Evolutionary conservation across 2,113 vertebrate genomes (phyloP).

Genomic region (Cyprinodon variegatus): DNA sequence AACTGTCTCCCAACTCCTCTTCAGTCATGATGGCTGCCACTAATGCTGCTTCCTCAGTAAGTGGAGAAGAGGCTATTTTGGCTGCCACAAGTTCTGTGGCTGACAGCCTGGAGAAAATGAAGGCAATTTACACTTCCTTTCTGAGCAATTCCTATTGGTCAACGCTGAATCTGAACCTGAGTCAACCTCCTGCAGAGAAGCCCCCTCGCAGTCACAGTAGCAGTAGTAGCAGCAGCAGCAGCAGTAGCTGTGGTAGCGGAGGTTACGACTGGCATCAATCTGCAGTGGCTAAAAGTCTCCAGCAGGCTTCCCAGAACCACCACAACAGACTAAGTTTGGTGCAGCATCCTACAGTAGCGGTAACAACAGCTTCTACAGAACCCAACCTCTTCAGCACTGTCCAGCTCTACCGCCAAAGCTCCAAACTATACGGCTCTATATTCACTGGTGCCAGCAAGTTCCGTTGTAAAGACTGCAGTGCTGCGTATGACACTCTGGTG

Average conservation of each 20-base stretch:
- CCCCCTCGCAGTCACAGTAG: conserved; percentile 88
- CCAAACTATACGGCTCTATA: conserved; percentile 97
- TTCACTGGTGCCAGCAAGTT: conserved; percentile 99
- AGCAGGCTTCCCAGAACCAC: conserved; percentile 94
- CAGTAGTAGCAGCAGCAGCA: conserved; percentile 94
- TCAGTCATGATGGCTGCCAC: conserved; percentile 61
- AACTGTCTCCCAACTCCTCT: conserved; percentile 67
- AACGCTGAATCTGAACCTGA: conserved; percentile 90
- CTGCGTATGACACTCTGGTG: conserved; percentile 95
- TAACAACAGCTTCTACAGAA: conserved; percentile 71
- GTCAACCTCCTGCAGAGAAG: conserved; percentile 87
- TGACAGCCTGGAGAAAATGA: conserved; percentile 99
- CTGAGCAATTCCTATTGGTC: conserved; percentile 99
- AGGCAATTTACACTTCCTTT: conserved; percentile 97
- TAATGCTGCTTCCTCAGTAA: conserved; percentile 41
- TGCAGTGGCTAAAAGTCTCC: conserved; percentile 94
- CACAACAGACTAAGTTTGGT: conserved; percentile 60
- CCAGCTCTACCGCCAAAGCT: conserved; percentile 97
- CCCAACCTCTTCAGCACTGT: conserved; percentile 98
- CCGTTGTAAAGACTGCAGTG: conserved; percentile 98
- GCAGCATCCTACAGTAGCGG: conserved; percentile 59
- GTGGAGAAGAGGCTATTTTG: conserved; percentile 82
- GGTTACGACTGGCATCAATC: conserved; percentile 99
- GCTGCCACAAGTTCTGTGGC: conserved; percentile 76
- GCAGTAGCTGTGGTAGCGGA: conserved; percentile 93